Percentiles rank a stretch among this genome's conserved stretches.
phyloP scores from a whole-genome alignment of 2,888 invertebrate species.

The Dryococelus australis region DNA sequence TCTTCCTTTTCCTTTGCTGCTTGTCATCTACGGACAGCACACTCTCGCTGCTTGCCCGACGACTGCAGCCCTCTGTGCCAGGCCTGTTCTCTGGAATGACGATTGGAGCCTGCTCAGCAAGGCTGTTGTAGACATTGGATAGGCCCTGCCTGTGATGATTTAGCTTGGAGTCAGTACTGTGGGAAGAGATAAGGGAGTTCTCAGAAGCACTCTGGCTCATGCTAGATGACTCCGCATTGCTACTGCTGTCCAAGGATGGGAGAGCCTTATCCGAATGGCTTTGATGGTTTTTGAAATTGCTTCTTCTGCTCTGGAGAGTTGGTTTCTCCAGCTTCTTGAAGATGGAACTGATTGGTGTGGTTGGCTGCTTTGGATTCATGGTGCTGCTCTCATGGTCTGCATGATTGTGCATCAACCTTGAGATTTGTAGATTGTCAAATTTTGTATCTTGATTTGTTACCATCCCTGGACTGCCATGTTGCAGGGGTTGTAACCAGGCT shows the following conservation, averaged over 20 bases:
- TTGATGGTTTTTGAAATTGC: slow-evolving; percentile 21
- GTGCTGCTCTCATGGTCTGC: background rate
- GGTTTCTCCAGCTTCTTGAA: background rate
- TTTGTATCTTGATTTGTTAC: too few relatives aligned
- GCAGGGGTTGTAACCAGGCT: background rate
- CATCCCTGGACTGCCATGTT: background rate
- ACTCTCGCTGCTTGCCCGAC: background rate
- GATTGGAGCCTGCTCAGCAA: slow-evolving; percentile 7
- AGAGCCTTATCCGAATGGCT: background rate
- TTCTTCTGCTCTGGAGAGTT: background rate
- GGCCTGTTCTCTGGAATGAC: too few relatives aligned
- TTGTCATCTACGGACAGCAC: background rate
- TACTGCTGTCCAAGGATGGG: background rate
- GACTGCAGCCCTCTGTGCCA: slow-evolving; percentile 1
- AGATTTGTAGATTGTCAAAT: background rate
- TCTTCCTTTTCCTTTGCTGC: slow-evolving; percentile 32
- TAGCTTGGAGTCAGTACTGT: slow-evolving; percentile 33
- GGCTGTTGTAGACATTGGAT: slow-evolving; percentile 22
- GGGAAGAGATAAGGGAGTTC: slow-evolving; percentile 33
- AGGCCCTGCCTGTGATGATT: background rate
- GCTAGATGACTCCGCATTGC: background rate
- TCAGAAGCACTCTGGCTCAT: slow-evolving; percentile 38
- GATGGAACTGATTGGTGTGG: background rate
- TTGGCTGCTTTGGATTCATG: background rate
- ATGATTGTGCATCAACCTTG: background rate